Evolutionary conservation across 2,113 vertebrate genomes (phyloP).

Genomic region (Natator depressus): DNA sequence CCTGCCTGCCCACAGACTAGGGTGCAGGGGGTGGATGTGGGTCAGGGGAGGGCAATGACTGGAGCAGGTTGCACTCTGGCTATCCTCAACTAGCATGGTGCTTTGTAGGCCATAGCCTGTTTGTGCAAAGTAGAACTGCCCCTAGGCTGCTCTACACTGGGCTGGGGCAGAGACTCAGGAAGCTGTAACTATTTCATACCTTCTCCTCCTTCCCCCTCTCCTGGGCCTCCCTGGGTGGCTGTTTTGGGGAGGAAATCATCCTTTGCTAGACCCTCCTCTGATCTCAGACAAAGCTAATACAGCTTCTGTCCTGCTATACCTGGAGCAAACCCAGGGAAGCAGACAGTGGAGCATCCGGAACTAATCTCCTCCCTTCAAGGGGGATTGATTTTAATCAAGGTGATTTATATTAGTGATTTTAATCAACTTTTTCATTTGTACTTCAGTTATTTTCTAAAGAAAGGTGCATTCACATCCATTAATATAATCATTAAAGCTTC

Average conservation of each 20-base stretch:
- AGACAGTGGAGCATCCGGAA: not conserved
- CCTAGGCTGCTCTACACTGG: not conserved
- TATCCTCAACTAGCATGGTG: not conserved
- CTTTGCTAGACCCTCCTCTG: not conserved
- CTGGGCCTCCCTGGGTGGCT: not conserved
- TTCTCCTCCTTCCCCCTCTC: not conserved
- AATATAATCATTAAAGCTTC: not conserved
- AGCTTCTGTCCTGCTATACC: not conserved
- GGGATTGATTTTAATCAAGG: not conserved
- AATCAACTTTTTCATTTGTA: not conserved
- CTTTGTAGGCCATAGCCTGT: not conserved
- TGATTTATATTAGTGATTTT: not conserved
- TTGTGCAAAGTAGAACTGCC: not conserved
- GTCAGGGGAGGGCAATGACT: not conserved
- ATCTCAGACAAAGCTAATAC: rapidly evolving
- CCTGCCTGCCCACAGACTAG: too few species aligned
- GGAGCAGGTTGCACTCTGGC: not conserved
- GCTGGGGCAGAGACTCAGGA: not conserved
- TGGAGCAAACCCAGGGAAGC: rapidly evolving
- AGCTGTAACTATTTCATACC: not conserved
- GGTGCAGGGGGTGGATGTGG: too few species aligned
- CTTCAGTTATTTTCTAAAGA: not conserved
- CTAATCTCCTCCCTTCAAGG: not conserved
- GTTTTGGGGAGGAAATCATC: not conserved
- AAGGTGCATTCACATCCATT: not conserved